These are phyloP conservation scores for Pollicipes pollicipes DNA, from an alignment of 1,140 invertebrate genomes.

Conservation along the genomic window DNA sequence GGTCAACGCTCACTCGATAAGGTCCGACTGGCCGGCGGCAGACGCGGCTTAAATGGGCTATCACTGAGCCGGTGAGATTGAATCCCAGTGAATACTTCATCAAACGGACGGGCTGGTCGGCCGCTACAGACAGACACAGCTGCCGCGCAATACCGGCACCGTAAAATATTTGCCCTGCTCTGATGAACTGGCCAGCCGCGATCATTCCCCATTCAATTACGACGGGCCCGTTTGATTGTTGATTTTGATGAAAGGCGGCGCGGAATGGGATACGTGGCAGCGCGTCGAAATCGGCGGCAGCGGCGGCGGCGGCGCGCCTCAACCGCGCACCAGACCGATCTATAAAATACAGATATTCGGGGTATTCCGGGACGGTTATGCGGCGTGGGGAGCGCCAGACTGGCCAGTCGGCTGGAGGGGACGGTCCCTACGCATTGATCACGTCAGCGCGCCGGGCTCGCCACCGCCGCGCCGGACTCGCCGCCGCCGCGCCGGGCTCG, in stretches of 20 bases:
- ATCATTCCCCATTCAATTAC: not conserved
- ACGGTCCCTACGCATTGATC: not conserved
- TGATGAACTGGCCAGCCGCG: not conserved
- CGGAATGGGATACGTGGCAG: not conserved
- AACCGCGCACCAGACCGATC: not conserved
- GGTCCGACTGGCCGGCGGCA: too few species aligned
- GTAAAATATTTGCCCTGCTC: not conserved
- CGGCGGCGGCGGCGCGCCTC: too few species aligned
- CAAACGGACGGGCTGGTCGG: not conserved
- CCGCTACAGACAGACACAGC: not conserved
- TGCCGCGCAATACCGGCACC: not conserved
- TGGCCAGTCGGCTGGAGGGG: not conserved
- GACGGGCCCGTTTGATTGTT: not conserved
- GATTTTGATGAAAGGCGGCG: not conserved
- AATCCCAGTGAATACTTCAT: conserved; percentile 2
- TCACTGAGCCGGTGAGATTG: not conserved
- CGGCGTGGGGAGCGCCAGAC: not conserved
- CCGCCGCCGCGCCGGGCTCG: not conserved
- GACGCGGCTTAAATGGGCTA: too few species aligned
- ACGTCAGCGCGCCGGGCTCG: not conserved
- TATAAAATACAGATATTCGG: conserved; percentile 1
- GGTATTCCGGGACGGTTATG: not conserved
- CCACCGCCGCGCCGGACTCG: not conserved
- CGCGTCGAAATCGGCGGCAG: not conserved
- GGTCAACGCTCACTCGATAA: too few species aligned